Percentiles rank a stretch among this genome's conserved stretches.
These are phyloP conservation scores for Drosophila kanapiae DNA, from an alignment of 1,140 invertebrate genomes.

Conservation along the genomic window DNA sequence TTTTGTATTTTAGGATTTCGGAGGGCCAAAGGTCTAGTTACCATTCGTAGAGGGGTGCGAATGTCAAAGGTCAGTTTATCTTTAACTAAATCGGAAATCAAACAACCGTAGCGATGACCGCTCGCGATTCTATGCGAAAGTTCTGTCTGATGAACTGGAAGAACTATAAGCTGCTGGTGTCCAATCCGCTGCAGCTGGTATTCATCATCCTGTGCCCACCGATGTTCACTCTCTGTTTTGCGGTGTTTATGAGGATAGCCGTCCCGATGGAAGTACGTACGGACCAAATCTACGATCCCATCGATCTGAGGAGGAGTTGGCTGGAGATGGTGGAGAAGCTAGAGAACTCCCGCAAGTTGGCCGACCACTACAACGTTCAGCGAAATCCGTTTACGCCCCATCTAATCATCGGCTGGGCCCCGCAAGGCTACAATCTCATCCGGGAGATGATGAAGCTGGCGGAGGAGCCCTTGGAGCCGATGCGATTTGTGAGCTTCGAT, in stretches of 20 bases:
- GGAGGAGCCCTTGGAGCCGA: background rate
- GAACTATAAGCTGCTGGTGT: slow-evolving; percentile 48
- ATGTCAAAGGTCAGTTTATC: background rate
- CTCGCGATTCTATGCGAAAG: slow-evolving; percentile 41
- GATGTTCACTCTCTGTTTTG: slow-evolving; percentile 17
- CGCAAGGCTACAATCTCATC: slow-evolving; percentile 14
- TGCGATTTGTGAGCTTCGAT: background rate
- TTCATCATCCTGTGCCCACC: slow-evolving; percentile 36
- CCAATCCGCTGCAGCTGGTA: slow-evolving; percentile 32
- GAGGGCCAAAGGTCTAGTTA: background rate
- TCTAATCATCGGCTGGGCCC: slow-evolving; percentile 60
- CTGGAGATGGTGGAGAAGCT: slow-evolving; percentile 33
- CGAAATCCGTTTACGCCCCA: slow-evolving; percentile 49
- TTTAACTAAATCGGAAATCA: background rate
- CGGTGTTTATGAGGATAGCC: slow-evolving; percentile 22
- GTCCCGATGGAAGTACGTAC: background rate
- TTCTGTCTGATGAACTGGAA: slow-evolving; percentile 56
- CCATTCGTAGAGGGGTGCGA: background rate
- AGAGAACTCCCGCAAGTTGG: background rate
- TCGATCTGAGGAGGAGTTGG: slow-evolving; percentile 31
- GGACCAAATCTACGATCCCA: slow-evolving; percentile 10
- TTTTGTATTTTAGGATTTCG: background rate
- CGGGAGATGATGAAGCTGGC: slow-evolving; percentile 5
- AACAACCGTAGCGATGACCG: slow-evolving; percentile 24
- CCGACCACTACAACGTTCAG: background rate